Percentiles rank a stretch among this genome's conserved stretches.
Conservation (phyloP, 1,140 invertebrate genomes). For the Pristionchus pacificus region DNA sequence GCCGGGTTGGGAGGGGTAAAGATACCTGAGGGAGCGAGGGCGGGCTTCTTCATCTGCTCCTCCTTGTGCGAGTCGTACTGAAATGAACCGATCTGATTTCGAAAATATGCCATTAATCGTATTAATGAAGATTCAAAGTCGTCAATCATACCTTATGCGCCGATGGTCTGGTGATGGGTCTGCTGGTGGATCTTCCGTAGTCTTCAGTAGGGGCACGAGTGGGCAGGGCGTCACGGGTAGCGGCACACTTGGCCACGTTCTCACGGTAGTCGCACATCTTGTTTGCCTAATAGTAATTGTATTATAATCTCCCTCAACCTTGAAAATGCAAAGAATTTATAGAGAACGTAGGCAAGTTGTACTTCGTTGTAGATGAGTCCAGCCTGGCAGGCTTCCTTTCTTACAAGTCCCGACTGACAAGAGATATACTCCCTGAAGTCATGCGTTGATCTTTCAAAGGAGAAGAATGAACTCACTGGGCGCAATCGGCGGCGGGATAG, state of each 20-base stretch:
- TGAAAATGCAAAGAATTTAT: neutral
- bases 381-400: neutral
- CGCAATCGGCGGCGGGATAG: slow-evolving; percentile 10
- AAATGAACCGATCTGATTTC: too few relatives aligned
- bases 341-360: neutral
- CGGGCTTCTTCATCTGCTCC: too few relatives aligned
- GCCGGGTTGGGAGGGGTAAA: too few relatives aligned
- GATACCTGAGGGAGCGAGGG: too few relatives aligned
- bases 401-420: neutral
- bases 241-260: slow-evolving; percentile 1
- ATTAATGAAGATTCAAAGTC: too few relatives aligned
- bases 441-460: neutral
- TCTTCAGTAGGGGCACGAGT: too few relatives aligned
- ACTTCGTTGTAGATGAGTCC: slow-evolving; percentile 22
- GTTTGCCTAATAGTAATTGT: slow-evolving; percentile 4
- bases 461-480: neutral
- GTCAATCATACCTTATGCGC: too few relatives aligned
- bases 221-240: neutral
- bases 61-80: too few relatives aligned
- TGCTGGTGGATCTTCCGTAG: too few relatives aligned
- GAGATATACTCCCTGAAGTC: neutral
- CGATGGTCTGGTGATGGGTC: too few relatives aligned
- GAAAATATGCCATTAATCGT: too few relatives aligned
- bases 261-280: slow-evolving; percentile 21
- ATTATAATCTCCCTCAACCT: too few relatives aligned